Conservation (phyloP, 2,113 vertebrate species). For the Hippocampus barbouri region DNA sequence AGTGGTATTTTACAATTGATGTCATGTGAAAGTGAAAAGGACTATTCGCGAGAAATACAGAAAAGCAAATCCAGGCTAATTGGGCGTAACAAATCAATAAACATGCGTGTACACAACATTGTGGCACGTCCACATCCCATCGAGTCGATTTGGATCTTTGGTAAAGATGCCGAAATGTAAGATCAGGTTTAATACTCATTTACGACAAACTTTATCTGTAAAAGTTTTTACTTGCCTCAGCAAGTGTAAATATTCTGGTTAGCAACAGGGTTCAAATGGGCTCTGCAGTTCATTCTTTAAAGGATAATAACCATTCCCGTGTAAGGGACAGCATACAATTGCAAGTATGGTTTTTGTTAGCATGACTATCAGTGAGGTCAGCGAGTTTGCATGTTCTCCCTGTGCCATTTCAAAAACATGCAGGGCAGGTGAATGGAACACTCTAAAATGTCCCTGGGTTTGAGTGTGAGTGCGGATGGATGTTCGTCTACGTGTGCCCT, state of each 20-base stretch:
- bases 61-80: background rate
- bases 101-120: background rate
- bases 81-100: background rate
- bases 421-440: too few relatives aligned
- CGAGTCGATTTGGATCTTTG: background rate
- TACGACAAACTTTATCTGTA: background rate
- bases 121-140: background rate
- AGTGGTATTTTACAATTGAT: background rate
- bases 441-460: too few relatives aligned
- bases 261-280: background rate
- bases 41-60: background rate
- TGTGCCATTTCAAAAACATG: too few relatives aligned
- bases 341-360: background rate
- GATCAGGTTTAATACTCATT: background rate
- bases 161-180: background rate
- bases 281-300: background rate
- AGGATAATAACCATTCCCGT: too few relatives aligned
- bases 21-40: background rate
- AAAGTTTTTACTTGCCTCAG: background rate
- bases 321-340: background rate
- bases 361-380: background rate
- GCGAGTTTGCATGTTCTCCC: too few relatives aligned
- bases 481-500: too few relatives aligned
- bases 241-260: background rate
- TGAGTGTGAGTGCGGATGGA: too few relatives aligned